A percentile compares a stretch with the other conserved stretches of the same genome.
Conservation (phyloP, 1,140 invertebrate genomes). For the Batillaria attramentaria region DNA sequence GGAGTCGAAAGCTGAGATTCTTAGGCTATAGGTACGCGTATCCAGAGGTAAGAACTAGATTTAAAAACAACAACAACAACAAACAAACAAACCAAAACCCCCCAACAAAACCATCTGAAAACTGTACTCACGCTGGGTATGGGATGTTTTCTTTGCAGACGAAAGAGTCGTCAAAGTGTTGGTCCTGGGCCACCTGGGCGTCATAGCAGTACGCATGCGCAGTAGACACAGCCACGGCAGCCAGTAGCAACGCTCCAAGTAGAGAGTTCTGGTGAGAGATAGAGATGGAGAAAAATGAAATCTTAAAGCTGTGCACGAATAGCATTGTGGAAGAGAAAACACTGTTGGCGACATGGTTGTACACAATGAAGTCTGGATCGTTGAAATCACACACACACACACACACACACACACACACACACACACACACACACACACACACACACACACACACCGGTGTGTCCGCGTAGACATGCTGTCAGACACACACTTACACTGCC, state of each 20-base stretch:
- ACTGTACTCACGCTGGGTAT: constrained; percentile 30
- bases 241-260: neutral
- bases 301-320: neutral
- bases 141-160: constrained; percentile 13
- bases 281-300: neutral
- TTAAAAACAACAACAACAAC: too few species aligned
- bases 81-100: too few species aligned
- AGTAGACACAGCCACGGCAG: neutral
- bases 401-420: neutral
- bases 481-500: neutral
- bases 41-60: too few species aligned
- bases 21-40: too few species aligned
- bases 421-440: neutral
- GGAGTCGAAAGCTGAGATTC: too few species aligned
- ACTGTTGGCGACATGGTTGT: neutral
- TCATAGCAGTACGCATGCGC: constrained; percentile 32
- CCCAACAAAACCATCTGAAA: too few species aligned
- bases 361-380: neutral
- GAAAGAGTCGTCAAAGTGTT: constrained; percentile 31
- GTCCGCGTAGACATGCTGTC: neutral
- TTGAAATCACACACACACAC: neutral
- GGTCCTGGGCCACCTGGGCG: constrained; percentile 22
- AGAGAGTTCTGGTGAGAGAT: neutral
- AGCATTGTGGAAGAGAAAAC: neutral
- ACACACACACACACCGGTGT: neutral